phyloP scores from a whole-genome alignment of 2,113 vertebrate genomes.

The Cairina moschata region DNA sequence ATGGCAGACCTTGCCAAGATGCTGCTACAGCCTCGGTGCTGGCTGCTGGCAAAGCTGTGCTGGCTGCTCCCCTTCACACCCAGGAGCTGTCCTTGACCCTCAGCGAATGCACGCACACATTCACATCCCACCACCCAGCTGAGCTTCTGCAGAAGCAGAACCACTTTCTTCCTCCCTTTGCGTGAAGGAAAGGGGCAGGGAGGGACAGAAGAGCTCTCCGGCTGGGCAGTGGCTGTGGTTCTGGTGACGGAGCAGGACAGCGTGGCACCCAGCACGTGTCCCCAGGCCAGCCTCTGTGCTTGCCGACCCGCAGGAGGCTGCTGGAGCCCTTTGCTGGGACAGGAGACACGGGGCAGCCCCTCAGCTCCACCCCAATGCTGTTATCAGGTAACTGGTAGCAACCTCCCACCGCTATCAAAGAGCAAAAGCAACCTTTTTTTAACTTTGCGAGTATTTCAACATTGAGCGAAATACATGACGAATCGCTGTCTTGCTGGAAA shows the following conservation, averaged over 20 bases:
- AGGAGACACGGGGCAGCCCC: neutral
- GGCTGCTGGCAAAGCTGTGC: neutral
- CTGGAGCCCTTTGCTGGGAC: neutral
- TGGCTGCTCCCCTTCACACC: neutral
- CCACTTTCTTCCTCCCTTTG: neutral
- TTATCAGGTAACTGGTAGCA: neutral
- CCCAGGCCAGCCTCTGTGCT: rapidly evolving
- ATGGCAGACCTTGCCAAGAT: neutral
- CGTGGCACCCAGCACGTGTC: neutral
- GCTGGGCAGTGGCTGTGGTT: rapidly evolving
- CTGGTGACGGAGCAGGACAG: neutral
- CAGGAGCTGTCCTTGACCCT: neutral
- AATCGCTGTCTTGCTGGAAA: neutral
- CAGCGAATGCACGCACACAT: rapidly evolving
- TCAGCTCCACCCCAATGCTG: neutral
- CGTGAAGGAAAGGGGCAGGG: neutral
- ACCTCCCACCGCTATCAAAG: neutral
- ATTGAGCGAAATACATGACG: neutral
- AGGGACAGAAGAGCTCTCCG: neutral
- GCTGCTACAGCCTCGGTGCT: neutral
- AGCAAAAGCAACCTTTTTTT: neutral
- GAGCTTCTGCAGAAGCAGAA: neutral
- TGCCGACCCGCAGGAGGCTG: neutral
- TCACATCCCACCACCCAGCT: rapidly evolving
- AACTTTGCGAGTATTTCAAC: neutral